A percentile compares a stretch with the other conserved stretches of the same genome.
Evolutionary conservation across 1,140 invertebrate genomes (phyloP).

Genomic region (Ceratitis capitata): DNA sequence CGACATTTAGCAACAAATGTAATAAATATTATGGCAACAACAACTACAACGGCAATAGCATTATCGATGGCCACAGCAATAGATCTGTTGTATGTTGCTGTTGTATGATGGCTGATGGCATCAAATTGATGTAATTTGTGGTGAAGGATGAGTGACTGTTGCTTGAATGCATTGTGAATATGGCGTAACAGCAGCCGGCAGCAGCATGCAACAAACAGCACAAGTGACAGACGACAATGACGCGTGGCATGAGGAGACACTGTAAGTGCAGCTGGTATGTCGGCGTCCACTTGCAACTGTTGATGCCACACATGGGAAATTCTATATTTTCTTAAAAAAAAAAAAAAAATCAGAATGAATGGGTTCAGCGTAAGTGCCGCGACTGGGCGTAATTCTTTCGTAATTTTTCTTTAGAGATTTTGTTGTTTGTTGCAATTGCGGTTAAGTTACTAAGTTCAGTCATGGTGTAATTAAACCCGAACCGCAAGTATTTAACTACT

Average conservation of each 20-base stretch:
- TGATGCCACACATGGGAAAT: no score
- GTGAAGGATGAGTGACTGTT: constrained; percentile 28
- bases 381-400: no score
- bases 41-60: not conserved
- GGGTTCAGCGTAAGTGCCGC: no score
- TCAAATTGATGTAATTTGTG: constrained; percentile 34
- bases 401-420: no score
- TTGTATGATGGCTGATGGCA: constrained; percentile 17
- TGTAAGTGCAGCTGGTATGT: not conserved
- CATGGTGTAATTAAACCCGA: no score
- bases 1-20: not conserved
- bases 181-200: not conserved
- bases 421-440: no score
- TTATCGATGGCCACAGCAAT: not conserved
- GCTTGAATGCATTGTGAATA: not conserved
- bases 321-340: no score
- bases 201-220: not conserved
- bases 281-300: not conserved
- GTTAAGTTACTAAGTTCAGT: no score
- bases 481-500: no score
- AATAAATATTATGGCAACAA: not conserved
- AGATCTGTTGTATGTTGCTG: not conserved
- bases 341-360: no score
- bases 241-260: not conserved
- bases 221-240: not conserved